phyloP scores from a whole-genome alignment of 2,888 invertebrate species.

The Toxonevra muliebris region DNA sequence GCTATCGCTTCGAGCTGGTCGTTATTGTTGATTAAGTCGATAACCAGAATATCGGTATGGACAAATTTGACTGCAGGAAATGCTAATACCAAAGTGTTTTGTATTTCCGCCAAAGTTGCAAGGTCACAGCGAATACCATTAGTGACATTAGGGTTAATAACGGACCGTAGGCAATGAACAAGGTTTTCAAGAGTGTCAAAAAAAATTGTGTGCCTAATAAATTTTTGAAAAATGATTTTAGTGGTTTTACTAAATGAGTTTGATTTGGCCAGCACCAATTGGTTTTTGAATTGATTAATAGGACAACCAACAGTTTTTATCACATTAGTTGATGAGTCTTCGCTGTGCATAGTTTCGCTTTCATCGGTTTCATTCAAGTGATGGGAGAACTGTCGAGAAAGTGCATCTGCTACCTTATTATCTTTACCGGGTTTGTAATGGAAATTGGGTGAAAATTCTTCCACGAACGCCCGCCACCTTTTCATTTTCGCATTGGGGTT shows the following conservation, averaged over 20 bases:
- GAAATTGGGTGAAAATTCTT: conserved; percentile 36
- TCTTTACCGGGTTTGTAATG: conserved; percentile 36
- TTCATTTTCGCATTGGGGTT: too few species aligned
- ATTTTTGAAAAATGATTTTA: conserved; percentile 25
- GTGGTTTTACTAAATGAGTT: conserved; percentile 17
- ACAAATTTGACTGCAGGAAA: conserved; percentile 36
- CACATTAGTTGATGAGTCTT: conserved; percentile 28
- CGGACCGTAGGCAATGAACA: conserved; percentile 17
- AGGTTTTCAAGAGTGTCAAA: conserved; percentile 23
- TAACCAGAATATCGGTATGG: conserved; percentile 23
- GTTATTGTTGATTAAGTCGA: conserved; percentile 33
- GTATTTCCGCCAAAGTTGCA: conserved; percentile 21
- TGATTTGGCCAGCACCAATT: too few species aligned
- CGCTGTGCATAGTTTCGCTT: conserved; percentile 24
- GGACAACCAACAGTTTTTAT: conserved; percentile 25
- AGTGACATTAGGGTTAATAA: conserved; percentile 22
- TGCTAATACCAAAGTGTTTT: conserved; percentile 3
- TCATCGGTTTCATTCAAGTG: conserved; percentile 17
- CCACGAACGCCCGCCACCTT: conserved; percentile 35
- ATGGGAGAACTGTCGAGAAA: conserved; percentile 33
- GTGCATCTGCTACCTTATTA: conserved; percentile 37
- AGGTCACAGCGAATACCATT: conserved; percentile 13
- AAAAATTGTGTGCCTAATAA: conserved; percentile 11
- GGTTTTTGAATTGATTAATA: conserved; percentile 34
- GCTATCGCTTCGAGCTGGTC: conserved; percentile 32